Evolutionary conservation across 2,888 invertebrate species (phyloP).

Genomic region (Pseudanteris insignis): DNA sequence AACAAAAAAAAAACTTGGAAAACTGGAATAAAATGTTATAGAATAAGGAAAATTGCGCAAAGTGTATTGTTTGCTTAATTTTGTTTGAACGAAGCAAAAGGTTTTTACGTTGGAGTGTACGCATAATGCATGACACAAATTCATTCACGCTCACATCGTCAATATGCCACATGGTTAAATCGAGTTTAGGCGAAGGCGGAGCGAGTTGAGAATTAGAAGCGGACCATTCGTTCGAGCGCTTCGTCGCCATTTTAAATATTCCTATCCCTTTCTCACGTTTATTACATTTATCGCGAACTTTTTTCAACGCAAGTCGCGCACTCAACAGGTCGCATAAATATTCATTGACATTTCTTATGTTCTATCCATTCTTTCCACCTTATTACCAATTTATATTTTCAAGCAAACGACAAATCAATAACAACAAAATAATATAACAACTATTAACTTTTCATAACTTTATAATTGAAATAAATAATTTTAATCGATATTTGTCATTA

Average conservation of each 20-base stretch:
- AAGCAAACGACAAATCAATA: not conserved
- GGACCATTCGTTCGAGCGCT: slow-evolving; percentile 49
- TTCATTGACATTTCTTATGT: not conserved
- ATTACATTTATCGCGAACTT: slow-evolving; percentile 27
- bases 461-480: not conserved
- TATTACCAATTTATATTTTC: too few species aligned
- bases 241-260: slow-evolving; percentile 58
- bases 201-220: slow-evolving; percentile 49
- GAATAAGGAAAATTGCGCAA: not conserved
- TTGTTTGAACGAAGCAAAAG: too few species aligned
- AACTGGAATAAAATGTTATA: not conserved
- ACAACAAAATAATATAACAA: not conserved
- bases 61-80: too few species aligned
- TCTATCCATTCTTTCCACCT: not conserved
- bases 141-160: slow-evolving; percentile 7
- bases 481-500: not conserved
- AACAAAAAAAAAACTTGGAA: not conserved
- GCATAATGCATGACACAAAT: slow-evolving; percentile 17
- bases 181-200: slow-evolving; percentile 57
- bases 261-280: slow-evolving; percentile 49
- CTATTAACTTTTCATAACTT: not conserved
- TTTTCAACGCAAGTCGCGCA: slow-evolving; percentile 6
- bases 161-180: slow-evolving; percentile 39
- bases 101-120: not conserved
- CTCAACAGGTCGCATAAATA: slow-evolving; percentile 1